A percentile compares a stretch with the other conserved stretches of the same genome.
These are phyloP conservation scores for Adelphocoris suturalis DNA, from an alignment of 2,888 invertebrate genomes.

Conservation along the genomic window DNA sequence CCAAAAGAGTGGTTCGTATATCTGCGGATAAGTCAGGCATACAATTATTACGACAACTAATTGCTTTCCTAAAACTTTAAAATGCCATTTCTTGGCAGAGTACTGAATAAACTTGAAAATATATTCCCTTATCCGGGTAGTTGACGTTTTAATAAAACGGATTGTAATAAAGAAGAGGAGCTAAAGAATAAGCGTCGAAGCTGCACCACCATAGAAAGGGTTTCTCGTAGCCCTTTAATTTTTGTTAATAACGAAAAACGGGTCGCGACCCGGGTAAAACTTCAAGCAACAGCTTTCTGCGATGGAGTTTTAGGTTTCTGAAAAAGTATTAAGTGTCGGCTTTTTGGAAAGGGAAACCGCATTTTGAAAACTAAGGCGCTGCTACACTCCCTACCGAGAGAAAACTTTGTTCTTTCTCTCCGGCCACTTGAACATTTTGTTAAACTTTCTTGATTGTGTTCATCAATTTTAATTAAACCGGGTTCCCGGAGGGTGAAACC, in stretches of 20 bases:
- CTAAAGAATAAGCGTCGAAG: too few species aligned
- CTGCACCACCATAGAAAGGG: not conserved
- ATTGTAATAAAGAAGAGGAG: too few species aligned
- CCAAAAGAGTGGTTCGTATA: too few species aligned
- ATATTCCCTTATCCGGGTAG: too few species aligned
- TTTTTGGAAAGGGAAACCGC: conserved; percentile 24
- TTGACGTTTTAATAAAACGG: too few species aligned
- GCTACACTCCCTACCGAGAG: not conserved
- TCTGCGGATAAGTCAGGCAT: too few species aligned
- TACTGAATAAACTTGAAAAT: too few species aligned
- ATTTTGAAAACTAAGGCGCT: conserved; percentile 10
- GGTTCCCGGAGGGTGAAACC: not conserved
- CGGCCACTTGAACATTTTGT: conserved; percentile 37
- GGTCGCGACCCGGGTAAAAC: not conserved
- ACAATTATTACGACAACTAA: too few species aligned
- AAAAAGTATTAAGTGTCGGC: conserved; percentile 27
- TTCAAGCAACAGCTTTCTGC: conserved; percentile 16
- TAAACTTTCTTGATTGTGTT: conserved; percentile 63
- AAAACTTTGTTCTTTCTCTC: conserved; percentile 11
- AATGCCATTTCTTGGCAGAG: too few species aligned
- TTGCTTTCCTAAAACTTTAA: too few species aligned
- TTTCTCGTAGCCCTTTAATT: not conserved
- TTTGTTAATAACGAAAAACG: not conserved
- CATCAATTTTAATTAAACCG: conserved; percentile 67
- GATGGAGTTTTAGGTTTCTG: conserved; percentile 13